Evolutionary conservation across 2,888 invertebrate species (phyloP), one percentile per base, ranked within the genome.

Genomic region (Dicranocentrus wangi): DNA sequence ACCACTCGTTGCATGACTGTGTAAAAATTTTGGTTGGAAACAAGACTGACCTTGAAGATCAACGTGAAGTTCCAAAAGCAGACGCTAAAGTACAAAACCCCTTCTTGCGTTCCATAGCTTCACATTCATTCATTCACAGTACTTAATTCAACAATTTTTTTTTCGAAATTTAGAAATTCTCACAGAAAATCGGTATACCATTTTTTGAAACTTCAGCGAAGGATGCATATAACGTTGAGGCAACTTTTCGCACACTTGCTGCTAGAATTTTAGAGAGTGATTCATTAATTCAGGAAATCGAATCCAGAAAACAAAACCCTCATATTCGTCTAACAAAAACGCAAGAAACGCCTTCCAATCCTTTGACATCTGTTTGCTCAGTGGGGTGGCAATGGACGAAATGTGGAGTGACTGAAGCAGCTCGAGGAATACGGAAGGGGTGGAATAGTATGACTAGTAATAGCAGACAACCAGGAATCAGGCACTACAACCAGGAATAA

Each of bases 141-240:
- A n/a, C n/a, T n/a, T n/a, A n/a, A n/a, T n/a, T n/a, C n/a, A n/a
- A n/a, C n/a, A n/a, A n/a, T n/a, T n/a, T n/a, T n/a, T n/a, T n/a
- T n/a, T n/a, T n/a, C n/a, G n/a, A 47, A 47, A n/a, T 10, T 66
- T 25, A 53, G 85, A 78, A 78, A 68, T 53, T 83, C 7, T 83
- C 83, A 25, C 83, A 85, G 47, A 79, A 77, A 63, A 17, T 83
- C 10, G 68, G 65, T 0, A 71, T 85, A 19, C 93, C 95, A 0
- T 93, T 94, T 88, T 94, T 96, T 78, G 96, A 97, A 89, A 97
- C 97, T 0, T 97, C 96, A 23, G 96, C 97, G 0, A 96, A 96
- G 89, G 94, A 93, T 87, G 94, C 96, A 17, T 94, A 92, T 81
- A 97, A 97, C 88, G 97, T 97, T 0, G 93, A 94, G 42, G 93